These are phyloP conservation scores for Parelbella ahira DNA, from an alignment of 2,888 invertebrate genomes.

Conservation along the genomic window DNA sequence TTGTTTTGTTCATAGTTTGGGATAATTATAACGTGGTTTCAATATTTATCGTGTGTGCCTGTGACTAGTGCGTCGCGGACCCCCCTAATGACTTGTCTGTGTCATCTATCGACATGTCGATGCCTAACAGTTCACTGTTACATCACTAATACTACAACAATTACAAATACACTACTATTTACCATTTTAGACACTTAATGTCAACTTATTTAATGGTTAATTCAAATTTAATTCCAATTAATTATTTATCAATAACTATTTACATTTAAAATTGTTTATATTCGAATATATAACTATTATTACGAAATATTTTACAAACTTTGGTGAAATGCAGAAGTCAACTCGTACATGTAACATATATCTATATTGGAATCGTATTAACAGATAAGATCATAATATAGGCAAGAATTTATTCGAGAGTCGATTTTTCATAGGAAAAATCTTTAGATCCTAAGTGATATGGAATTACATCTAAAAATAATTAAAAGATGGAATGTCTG, in stretches of 20 bases:
- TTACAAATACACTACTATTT: constrained; percentile 78
- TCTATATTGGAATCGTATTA: constrained; percentile 51
- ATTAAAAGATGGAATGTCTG: constrained; percentile 54
- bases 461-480: constrained; percentile 38
- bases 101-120: constrained; percentile 39
- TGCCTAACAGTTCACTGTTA: constrained; percentile 55
- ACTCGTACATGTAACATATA: constrained; percentile 67
- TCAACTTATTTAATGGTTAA: constrained; percentile 65
- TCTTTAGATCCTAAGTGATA: constrained; percentile 36
- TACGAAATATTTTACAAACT: constrained; percentile 80
- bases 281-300: constrained; percentile 75
- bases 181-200: constrained; percentile 75
- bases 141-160: constrained; percentile 77
- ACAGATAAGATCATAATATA: constrained; percentile 39
- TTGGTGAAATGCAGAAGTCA: constrained; percentile 76
- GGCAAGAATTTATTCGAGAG: constrained; percentile 35
- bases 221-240: constrained; percentile 60
- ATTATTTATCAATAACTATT: constrained; percentile 74
- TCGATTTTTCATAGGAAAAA: constrained; percentile 33
- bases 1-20: too few relatives aligned
- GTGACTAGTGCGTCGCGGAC: constrained; percentile 73
- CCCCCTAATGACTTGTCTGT: constrained; percentile 45
- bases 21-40: too few relatives aligned
- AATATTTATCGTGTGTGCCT: constrained; percentile 31
- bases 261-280: constrained; percentile 77